Percentiles rank a stretch among this genome's conserved stretches.
phyloP scores from a whole-genome alignment of 1,140 invertebrate species.

The Caerostris darwini region DNA sequence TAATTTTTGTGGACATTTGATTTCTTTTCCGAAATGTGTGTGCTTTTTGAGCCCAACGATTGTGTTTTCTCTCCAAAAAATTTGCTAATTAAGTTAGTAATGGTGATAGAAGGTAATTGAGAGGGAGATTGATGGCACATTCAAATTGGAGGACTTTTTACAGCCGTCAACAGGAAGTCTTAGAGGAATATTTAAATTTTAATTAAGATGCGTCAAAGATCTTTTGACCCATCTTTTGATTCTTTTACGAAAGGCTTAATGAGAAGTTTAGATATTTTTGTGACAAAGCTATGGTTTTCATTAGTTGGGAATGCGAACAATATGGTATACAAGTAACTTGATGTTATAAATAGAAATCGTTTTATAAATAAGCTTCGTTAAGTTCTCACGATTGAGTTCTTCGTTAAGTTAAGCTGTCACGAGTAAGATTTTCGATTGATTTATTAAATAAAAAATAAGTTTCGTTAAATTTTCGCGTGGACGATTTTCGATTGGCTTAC shows the following conservation, averaged over 20 bases:
- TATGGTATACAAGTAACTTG: too few species aligned
- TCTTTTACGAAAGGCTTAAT: background rate
- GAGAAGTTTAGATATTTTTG: background rate
- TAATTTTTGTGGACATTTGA: constrained; percentile 2
- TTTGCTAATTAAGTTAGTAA: constrained; percentile 13
- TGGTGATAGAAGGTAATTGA: constrained; percentile 1
- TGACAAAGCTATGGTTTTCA: too few species aligned
- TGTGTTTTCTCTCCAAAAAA: background rate
- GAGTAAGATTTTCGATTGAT: too few species aligned
- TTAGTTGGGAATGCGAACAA: too few species aligned
- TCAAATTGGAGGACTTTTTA: background rate
- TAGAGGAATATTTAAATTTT: background rate
- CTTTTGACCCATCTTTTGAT: constrained; percentile 28
- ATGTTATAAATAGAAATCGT: too few species aligned
- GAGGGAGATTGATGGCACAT: background rate
- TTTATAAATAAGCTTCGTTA: too few species aligned
- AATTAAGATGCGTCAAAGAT: background rate
- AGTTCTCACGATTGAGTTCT: too few species aligned
- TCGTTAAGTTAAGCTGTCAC: too few species aligned
- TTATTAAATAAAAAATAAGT: too few species aligned
- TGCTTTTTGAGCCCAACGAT: background rate
- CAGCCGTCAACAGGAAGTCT: background rate
- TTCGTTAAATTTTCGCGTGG: too few species aligned
- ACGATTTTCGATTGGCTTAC: too few species aligned
- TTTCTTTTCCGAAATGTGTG: constrained; percentile 1